phyloP scores from a whole-genome alignment of 64 coral and sea anemone species.

The Dendronephthya gigantea region DNA sequence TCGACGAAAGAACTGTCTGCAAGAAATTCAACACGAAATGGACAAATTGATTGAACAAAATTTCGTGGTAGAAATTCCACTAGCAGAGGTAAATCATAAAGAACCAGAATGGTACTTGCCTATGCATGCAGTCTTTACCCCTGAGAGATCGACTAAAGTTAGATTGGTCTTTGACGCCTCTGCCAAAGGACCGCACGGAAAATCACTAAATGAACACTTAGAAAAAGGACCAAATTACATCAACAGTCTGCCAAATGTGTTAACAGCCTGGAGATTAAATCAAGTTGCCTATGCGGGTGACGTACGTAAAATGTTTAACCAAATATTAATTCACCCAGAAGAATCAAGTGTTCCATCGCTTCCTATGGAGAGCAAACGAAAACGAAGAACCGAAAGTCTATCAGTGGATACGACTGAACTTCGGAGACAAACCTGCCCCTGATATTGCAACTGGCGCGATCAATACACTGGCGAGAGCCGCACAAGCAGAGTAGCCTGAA shows the following conservation, averaged over 20 bases:
- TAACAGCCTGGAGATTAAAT: neutral
- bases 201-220: neutral
- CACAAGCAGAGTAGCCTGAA: neutral
- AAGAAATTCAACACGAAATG: neutral
- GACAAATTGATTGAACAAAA: neutral
- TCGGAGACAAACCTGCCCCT: neutral
- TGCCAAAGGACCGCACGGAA: no score
- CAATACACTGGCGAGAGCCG: neutral
- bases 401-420: neutral
- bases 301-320: neutral
- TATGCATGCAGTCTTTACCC: neutral
- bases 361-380: neutral
- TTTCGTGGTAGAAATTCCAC: neutral
- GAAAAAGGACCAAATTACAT: neutral
- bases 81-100: neutral
- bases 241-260: neutral
- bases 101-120: slow-evolving; percentile 11
- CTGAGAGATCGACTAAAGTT: neutral
- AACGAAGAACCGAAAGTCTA: neutral
- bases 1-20: neutral
- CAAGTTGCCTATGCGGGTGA: neutral
- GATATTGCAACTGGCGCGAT: slow-evolving; percentile 1
- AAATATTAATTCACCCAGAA: neutral
- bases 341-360: neutral
- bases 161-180: neutral